Evolutionary conservation across 2,113 vertebrate genomes (phyloP).

Genomic region (Hippocampus guttulatus): DNA sequence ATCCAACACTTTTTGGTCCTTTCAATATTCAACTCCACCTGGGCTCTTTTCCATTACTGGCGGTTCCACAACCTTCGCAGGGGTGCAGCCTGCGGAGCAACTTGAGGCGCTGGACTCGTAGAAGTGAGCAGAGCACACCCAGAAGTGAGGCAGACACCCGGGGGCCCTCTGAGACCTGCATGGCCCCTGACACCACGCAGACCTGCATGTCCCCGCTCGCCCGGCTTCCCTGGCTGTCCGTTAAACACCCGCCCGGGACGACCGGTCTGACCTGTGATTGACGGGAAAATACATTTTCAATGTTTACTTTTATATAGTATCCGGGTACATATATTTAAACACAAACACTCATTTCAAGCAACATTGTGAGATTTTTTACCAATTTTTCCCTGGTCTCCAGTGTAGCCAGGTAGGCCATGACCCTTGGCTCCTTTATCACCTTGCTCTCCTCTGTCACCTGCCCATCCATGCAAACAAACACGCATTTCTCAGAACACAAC

Average conservation of each 20-base stretch:
- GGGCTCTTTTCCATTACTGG: conserved; percentile 36
- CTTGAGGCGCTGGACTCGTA: conserved; percentile 38
- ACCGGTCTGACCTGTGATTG: conserved; percentile 70
- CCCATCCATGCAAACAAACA: conserved; percentile 20
- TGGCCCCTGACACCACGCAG: conserved; percentile 69
- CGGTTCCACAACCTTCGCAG: conserved; percentile 54
- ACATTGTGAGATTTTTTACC: conserved; percentile 41
- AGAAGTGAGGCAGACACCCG: conserved; percentile 72
- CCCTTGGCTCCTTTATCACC: conserved; percentile 65
- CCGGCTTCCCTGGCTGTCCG: conserved; percentile 71
- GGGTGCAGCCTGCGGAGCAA: conserved; percentile 13
- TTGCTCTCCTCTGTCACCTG: conserved; percentile 66
- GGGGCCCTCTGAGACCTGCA: conserved; percentile 67
- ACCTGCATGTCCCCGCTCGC: conserved; percentile 69
- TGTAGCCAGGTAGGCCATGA: conserved; percentile 55
- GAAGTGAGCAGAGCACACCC: conserved; percentile 62
- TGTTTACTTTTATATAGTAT: not conserved
- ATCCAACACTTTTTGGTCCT: conserved; percentile 17
- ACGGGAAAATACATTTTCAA: not conserved
- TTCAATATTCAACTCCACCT: conserved; percentile 11
- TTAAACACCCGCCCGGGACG: conserved; percentile 66
- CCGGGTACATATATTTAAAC: not conserved
- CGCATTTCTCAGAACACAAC: conserved; percentile 3
- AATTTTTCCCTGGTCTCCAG: conserved; percentile 60
- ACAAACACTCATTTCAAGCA: not conserved